These are phyloP conservation scores for Phengaris alcon DNA, from an alignment of 2,888 invertebrate species.

Conservation along the genomic window DNA sequence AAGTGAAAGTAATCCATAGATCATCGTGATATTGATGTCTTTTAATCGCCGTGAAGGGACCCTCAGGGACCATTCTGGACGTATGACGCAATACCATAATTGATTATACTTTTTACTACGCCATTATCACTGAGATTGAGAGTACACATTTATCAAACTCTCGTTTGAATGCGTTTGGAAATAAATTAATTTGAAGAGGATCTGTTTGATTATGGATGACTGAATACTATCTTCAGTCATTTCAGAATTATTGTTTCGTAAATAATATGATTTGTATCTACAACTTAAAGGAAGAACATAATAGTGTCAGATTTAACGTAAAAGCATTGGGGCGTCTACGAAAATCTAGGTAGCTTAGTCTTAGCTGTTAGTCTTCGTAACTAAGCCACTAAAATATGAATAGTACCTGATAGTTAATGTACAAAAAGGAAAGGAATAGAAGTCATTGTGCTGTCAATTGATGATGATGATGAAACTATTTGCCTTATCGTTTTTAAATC, in stretches of 20 bases:
- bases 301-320: too few relatives aligned
- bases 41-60: slow-evolving; percentile 46
- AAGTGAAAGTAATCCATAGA: slow-evolving; percentile 56
- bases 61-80: slow-evolving; percentile 32
- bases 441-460: too few relatives aligned
- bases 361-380: too few relatives aligned
- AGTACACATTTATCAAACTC: slow-evolving; percentile 27
- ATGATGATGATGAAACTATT: neutral
- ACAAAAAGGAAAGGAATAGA: too few relatives aligned
- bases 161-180: slow-evolving; percentile 16
- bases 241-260: neutral
- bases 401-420: too few relatives aligned
- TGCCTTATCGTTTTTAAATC: slow-evolving; percentile 6
- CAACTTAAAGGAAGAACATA: neutral
- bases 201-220: neutral
- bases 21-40: slow-evolving; percentile 49
- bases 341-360: too few relatives aligned
- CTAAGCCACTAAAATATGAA: too few relatives aligned
- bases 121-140: slow-evolving; percentile 33
- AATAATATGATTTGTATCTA: neutral
- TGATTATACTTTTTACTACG: slow-evolving; percentile 40
- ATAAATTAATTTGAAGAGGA: slow-evolving; percentile 23
- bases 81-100: slow-evolving; percentile 39
- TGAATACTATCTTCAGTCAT: neutral
- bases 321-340: too few relatives aligned